Base-by-base conservation (phyloP, 2,888 invertebrate species). In the Horisme vitalbata region DNA sequence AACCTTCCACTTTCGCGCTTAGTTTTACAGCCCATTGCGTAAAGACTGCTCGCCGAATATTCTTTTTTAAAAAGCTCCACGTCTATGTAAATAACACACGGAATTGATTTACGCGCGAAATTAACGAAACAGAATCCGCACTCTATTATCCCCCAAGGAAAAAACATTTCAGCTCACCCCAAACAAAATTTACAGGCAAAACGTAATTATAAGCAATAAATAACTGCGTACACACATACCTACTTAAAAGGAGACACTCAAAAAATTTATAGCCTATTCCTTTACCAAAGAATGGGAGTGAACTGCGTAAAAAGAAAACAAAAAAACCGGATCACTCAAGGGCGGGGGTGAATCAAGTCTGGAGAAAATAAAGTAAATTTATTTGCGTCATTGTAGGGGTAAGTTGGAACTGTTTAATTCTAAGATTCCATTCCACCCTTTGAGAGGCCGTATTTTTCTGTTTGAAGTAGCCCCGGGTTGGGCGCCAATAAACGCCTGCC, bases 231-330 rank as follows among this genome's bases (percentile, higher is more conserved):
- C 63, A 68, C 69, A 72, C 61, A 71, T 71, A 78, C 63, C 70
- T 69, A 66, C 65, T 72, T 66, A 71, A 68, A 68, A 63, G 68
- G 65, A 64, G 63, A 68, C 78, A 73, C 71, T 72, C 68, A 60
- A 63, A 61, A 73, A 80, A 86, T 86, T 85, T 86, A 85, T 85
- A 65, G 78, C 75, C 74, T 65, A 65, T 73, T 71, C 75, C 75
- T 76, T 74, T 78, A 76, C 71, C 75, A 60, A 66, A 65, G 59
- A 63, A 55, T 57, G 52, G 50, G 49, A 63, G 59, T 59, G 63
- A 59, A 63, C 61, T 70, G 65, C 61, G 71, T 72, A 74, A 68
- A 72, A 69, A 66, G 68, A 69, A 67, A 65, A 76, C 15, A 72
- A 71, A 67, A 68, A 76, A 68, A 67, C 65, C 66, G 72, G 75